Evolutionary conservation across 2,113 vertebrate genomes (phyloP), one percentile per base, ranked within the genome.

Genomic region (Cricetomys ansorgei): DNA sequence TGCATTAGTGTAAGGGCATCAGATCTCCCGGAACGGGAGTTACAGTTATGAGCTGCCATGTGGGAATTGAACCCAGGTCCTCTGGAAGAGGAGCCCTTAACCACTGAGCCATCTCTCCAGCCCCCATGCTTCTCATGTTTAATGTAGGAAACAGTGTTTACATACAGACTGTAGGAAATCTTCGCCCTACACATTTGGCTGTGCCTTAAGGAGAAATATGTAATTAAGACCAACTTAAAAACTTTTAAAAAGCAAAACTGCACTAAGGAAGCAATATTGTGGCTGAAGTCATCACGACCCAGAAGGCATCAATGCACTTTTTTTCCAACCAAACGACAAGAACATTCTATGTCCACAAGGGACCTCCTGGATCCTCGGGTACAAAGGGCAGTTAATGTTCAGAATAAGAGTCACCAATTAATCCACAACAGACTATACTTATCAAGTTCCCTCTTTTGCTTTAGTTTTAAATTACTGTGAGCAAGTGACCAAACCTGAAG

Each of bases 381-480:
- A 76, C 62, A 80, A 95, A 96, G 85, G 50, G 19, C 76, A 92
- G 95, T 95, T 96, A 86, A 92, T 85, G 53, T 92, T 93, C 94
- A 95, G 91, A 92, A 59, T 29, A 13, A 88, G 15, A 75, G 79
- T 92, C 84, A 75, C 94, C 96, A 55, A 88, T 94, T 92, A 93
- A 91, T 80, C 88, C 75, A 43, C n/a, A 91, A 62, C 72, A 87
- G 9, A 12, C 40, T 72, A 10, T 81, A 94, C 10, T 84, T 89
- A 92, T 65, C 89, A 57, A 90, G 81, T 72, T 91, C 86, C 80
- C 72, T 83, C 77, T 79, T 83, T 92, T 53, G 62, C 37, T 95
- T 69, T 89, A 83, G 86, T 69, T 96, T 89, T 88, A 72, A 80
- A 95, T 53, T 21, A 50, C 87, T 16, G 73, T 72, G 69, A 92